Conservation (phyloP, 2,888 invertebrate genomes). For the Dasysyrphus albostriatus region DNA sequence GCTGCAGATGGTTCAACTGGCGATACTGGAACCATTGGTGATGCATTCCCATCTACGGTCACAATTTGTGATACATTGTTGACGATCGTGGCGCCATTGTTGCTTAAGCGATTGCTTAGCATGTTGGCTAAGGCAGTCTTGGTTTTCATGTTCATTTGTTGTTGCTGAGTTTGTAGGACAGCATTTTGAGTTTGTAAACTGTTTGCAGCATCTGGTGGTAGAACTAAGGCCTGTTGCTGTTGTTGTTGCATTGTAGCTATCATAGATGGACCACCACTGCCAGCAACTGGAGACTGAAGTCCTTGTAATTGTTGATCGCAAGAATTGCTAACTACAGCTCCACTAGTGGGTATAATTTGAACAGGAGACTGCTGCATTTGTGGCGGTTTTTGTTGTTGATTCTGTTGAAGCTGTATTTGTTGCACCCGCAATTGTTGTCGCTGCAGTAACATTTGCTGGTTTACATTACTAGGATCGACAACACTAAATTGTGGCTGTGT, state of each 20-base stretch:
- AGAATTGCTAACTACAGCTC: constrained; percentile 79
- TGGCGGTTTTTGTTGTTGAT: constrained; percentile 78
- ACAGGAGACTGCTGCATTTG: constrained; percentile 80
- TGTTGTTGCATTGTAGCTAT: constrained; percentile 78
- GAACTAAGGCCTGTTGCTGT: constrained; percentile 74
- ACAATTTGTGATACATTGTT: constrained; percentile 77
- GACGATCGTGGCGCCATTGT: constrained; percentile 82
- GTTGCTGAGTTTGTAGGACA: constrained; percentile 86
- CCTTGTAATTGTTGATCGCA: constrained; percentile 75
- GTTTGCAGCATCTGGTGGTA: constrained; percentile 72
- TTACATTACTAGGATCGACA: constrained; percentile 80
- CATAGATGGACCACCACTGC: constrained; percentile 76
- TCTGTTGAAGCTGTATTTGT: constrained; percentile 80
- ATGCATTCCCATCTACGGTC: constrained; percentile 80
- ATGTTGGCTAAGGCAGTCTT: constrained; percentile 98
- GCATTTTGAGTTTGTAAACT: constrained; percentile 80
- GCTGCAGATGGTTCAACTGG: constrained; percentile 87
- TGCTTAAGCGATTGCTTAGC: constrained; percentile 92
- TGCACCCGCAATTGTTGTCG: constrained; percentile 82
- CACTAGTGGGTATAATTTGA: constrained; percentile 80
- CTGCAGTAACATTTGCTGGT: constrained; percentile 82
- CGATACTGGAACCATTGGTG: constrained; percentile 79
- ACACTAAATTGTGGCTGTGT: constrained; percentile 79
- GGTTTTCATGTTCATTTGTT: constrained; percentile 90
- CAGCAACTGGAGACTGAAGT: constrained; percentile 58